phyloP scores from a whole-genome alignment of 2,113 vertebrate species.

The Suricata suricatta region DNA sequence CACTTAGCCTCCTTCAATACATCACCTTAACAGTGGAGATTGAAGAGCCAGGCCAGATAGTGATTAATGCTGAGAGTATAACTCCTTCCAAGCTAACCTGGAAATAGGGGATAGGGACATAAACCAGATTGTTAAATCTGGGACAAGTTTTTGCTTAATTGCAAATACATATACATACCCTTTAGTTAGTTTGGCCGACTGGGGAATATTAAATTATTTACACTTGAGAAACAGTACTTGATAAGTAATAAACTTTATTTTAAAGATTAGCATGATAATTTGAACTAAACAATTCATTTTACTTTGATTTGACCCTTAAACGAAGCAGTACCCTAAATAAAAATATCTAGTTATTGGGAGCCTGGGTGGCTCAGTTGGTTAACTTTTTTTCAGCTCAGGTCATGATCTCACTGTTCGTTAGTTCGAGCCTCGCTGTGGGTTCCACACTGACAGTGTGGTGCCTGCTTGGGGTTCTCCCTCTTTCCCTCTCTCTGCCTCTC shows the following conservation, averaged over 20 bases:
- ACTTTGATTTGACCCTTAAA: not conserved
- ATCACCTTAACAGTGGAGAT: not conserved
- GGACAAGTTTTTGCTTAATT: not conserved
- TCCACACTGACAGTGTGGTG: too few species aligned
- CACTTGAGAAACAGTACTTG: not conserved
- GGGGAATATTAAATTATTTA: not conserved
- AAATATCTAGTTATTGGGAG: not conserved
- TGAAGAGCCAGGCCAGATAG: not conserved
- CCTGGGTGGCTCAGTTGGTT: too few species aligned
- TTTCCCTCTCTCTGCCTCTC: too few species aligned
- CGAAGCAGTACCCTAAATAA: not conserved
- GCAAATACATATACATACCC: not conserved
- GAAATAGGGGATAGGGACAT: not conserved
- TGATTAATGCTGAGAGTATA: not conserved
- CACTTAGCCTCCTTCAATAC: not conserved
- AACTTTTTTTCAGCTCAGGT: too few species aligned
- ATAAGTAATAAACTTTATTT: conserved; percentile 6
- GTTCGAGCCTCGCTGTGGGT: too few species aligned
- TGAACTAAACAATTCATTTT: not conserved
- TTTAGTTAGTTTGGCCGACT: not conserved
- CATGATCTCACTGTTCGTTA: too few species aligned
- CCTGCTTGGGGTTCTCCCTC: too few species aligned
- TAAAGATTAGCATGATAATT: not conserved
- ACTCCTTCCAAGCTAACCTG: not conserved
- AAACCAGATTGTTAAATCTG: not conserved